phyloP scores from a whole-genome alignment of 2,888 invertebrate genomes.

The Tachina lurida region DNA sequence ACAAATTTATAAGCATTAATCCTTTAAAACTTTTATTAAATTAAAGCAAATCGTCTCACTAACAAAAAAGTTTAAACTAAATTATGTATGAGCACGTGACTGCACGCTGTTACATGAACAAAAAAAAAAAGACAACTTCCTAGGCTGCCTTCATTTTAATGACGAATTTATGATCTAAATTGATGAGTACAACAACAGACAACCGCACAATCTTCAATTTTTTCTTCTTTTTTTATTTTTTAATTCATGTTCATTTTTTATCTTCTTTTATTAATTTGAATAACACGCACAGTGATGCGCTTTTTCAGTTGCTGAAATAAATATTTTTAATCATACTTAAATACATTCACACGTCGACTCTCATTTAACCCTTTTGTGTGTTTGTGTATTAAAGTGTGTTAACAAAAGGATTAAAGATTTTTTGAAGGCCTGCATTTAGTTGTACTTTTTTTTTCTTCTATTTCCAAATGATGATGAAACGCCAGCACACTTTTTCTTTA shows the following conservation, averaged over 20 bases:
- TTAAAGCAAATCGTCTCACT: slow-evolving; percentile 62
- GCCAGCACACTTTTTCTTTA: slow-evolving; percentile 69
- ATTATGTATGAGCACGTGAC: slow-evolving; percentile 67
- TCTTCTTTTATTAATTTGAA: slow-evolving; percentile 57
- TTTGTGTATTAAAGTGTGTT: slow-evolving; percentile 46
- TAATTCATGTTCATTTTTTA: slow-evolving; percentile 34
- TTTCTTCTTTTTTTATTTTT: background rate
- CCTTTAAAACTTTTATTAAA: slow-evolving; percentile 68
- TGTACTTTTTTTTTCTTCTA: slow-evolving; percentile 38
- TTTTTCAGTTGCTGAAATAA: slow-evolving; percentile 61
- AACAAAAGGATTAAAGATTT: slow-evolving; percentile 69
- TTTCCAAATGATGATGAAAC: slow-evolving; percentile 62
- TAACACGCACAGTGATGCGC: slow-evolving; percentile 60
- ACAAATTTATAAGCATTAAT: slow-evolving; percentile 26
- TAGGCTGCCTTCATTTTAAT: slow-evolving; percentile 57
- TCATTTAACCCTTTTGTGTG: slow-evolving; percentile 60
- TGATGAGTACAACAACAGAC: slow-evolving; percentile 59
- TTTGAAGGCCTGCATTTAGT: slow-evolving; percentile 55
- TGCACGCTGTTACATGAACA: slow-evolving; percentile 56
- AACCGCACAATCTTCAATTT: slow-evolving; percentile 19
- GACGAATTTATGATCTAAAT: slow-evolving; percentile 70
- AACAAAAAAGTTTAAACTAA: slow-evolving; percentile 39
- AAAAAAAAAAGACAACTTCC: slow-evolving; percentile 25
- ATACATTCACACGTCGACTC: slow-evolving; percentile 45
- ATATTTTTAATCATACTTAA: slow-evolving; percentile 68